Conservation (phyloP, 2,113 vertebrate genomes). For the Microtus pennsylvanicus region DNA sequence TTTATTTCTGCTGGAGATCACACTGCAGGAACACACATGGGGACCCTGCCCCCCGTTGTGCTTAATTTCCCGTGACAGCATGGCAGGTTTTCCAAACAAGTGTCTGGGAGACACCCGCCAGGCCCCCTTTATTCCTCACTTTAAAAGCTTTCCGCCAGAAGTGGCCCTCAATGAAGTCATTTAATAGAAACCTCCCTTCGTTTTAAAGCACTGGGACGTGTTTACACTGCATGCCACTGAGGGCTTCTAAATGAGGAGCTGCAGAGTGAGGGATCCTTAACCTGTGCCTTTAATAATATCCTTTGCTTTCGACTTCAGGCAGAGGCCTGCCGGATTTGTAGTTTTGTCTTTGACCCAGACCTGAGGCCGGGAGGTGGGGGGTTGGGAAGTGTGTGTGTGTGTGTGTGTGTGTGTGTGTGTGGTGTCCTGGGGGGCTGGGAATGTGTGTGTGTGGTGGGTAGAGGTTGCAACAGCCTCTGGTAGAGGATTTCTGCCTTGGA, state of each 20-base stretch:
- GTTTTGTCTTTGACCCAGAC: constrained; percentile 54
- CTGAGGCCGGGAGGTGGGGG: background rate
- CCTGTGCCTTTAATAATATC: constrained; percentile 75
- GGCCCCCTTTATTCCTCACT: constrained; percentile 33
- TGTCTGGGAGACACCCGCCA: constrained; percentile 73
- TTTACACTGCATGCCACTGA: constrained; percentile 66
- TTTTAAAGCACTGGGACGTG: constrained; percentile 73
- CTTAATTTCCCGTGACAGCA: constrained; percentile 57
- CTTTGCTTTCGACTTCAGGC: constrained; percentile 70
- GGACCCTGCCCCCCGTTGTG: background rate
- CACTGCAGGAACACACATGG: background rate
- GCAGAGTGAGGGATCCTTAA: constrained; percentile 72
- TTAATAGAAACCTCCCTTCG: constrained; percentile 75
- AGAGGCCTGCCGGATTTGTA: constrained; percentile 56
- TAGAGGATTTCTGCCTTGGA: background rate
- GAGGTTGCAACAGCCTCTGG: background rate
- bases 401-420: background rate
- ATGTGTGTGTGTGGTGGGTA: background rate
- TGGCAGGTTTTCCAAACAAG: constrained; percentile 72
- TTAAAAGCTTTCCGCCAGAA: constrained; percentile 75
- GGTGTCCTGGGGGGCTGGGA: background rate
- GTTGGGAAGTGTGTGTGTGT: background rate
- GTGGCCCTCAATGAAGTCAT: constrained; percentile 77
- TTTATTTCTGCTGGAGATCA: constrained; percentile 54
- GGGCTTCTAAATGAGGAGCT: constrained; percentile 71